Evolutionary conservation across 1,140 invertebrate species (phyloP).

Genomic region (silkworm (Bombyx mori)): DNA sequence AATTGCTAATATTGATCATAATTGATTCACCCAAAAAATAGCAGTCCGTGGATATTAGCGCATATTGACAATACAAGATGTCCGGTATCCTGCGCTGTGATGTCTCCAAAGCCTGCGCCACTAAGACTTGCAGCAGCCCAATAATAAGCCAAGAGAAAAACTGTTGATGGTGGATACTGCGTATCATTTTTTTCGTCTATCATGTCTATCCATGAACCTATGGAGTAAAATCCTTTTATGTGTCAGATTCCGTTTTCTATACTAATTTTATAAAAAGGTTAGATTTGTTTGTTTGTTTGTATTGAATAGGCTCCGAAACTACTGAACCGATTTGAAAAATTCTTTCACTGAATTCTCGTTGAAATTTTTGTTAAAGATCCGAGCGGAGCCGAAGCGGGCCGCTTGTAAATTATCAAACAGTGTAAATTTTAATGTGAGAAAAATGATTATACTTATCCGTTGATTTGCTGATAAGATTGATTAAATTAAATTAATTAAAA

Average conservation of each 20-base stretch:
- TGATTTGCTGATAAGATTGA: no score
- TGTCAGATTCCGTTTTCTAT: neutral
- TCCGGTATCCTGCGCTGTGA: conserved; percentile 52
- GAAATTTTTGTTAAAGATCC: no score
- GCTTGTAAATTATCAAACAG: no score
- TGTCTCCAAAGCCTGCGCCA: conserved; percentile 62
- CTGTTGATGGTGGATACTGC: conserved; percentile 39
- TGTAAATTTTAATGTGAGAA: no score
- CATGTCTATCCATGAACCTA: conserved; percentile 52
- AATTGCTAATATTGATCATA: neutral
- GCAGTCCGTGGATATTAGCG: conserved; percentile 54
- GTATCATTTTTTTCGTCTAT: conserved; percentile 33
- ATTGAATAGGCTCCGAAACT: no score
- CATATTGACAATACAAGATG: conserved; percentile 58
- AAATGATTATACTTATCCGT: no score
- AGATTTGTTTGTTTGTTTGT: no score
- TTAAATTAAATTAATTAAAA: no score
- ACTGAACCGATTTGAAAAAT: no score
- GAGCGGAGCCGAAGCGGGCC: no score
- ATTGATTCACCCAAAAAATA: conserved; percentile 60
- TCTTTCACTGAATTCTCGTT: no score
- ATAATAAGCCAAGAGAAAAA: conserved; percentile 58
- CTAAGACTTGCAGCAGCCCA: conserved; percentile 61
- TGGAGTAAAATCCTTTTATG: neutral
- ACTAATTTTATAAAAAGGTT: no score